Base-by-base conservation (phyloP, 2,113 vertebrate genomes). In the Ivindomyrus marchei region DNA sequence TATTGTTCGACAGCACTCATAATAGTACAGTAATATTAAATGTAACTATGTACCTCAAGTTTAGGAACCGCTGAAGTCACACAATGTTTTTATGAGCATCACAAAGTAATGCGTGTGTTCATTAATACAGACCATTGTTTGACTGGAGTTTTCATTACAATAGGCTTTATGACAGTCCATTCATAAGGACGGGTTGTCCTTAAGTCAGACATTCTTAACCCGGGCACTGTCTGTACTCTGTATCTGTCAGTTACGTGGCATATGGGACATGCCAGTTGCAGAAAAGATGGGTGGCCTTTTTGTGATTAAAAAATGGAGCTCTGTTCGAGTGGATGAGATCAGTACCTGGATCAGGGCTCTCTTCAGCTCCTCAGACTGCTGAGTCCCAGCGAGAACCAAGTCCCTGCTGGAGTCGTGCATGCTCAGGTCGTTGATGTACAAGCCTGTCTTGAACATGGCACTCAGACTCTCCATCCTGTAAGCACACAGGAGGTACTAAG, bases 381-480 rank as follows among this genome's bases (percentile, higher is more conserved):
- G 95, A 0, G 94, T 96, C 47, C 95, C 94, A 0, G 95, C 95
- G 91, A 96, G 93, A 88, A 96, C 95, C 93, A 96, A 91, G 90
- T 96, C 95, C 92, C 95, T 94, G 91, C 95, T 96, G 91, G 95
- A 96, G 93, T 96, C 94, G 10, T 96, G 95, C 95, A 96, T 95
- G 92, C 95, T 96, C 74, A 95, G 93, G 91, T 96, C 96, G 74
- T 96, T 96, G 92, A 96, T 93, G 93, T 96, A 96, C 58, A 96
- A 92, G 49, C 96, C 95, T 0, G 95, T 96, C 91, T 95, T 95
- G 85, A 96, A 96, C 95, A 96, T 96, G 1, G 90, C 95, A 87
- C 95, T 95, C 87, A 96, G 92, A 87, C 95, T 95, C 90, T 96
- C 96, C 96, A 96, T 96, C 89, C 96, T 96, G 88, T 45, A 91